These are phyloP conservation scores for Halcyon malimbica DNA, from an alignment of 2,113 vertebrate genomes.

Conservation along the genomic window DNA sequence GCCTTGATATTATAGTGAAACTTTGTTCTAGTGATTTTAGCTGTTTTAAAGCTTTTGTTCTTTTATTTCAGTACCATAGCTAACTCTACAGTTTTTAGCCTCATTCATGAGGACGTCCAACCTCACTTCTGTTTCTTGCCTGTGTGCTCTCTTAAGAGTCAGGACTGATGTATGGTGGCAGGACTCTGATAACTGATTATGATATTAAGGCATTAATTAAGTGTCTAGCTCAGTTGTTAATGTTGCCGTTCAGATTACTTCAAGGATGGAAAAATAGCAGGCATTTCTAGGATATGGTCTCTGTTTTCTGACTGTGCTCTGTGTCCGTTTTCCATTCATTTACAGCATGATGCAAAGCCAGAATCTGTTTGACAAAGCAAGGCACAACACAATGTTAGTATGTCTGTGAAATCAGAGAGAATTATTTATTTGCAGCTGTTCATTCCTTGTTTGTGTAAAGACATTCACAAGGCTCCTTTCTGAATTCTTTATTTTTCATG, in stretches of 20 bases:
- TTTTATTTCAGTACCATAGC: not conserved
- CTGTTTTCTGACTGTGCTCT: not conserved
- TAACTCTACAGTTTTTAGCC: not conserved
- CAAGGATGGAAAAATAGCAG: not conserved
- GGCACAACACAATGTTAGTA: not conserved
- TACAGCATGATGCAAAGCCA: not conserved
- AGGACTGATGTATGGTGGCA: not conserved
- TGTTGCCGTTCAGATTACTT: not conserved
- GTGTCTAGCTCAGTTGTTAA: not conserved
- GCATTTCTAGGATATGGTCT: not conserved
- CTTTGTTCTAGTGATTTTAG: slow-evolving; percentile 42
- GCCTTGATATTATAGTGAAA: not conserved
- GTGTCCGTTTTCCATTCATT: not conserved
- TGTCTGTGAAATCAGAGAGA: not conserved
- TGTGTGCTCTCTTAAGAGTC: not conserved
- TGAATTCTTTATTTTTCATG: not conserved
- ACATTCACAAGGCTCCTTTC: not conserved
- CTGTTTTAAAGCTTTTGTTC: not conserved
- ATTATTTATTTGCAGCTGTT: not conserved
- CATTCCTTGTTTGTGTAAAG: not conserved
- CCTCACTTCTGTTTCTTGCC: not conserved
- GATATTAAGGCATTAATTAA: not conserved
- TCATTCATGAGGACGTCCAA: not conserved
- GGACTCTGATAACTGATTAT: not conserved
- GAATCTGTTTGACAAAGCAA: not conserved